Evolutionary conservation across 2,113 vertebrate species (phyloP), one percentile per base, ranked within the genome.

Genomic region (Gallinago jamesoni): DNA sequence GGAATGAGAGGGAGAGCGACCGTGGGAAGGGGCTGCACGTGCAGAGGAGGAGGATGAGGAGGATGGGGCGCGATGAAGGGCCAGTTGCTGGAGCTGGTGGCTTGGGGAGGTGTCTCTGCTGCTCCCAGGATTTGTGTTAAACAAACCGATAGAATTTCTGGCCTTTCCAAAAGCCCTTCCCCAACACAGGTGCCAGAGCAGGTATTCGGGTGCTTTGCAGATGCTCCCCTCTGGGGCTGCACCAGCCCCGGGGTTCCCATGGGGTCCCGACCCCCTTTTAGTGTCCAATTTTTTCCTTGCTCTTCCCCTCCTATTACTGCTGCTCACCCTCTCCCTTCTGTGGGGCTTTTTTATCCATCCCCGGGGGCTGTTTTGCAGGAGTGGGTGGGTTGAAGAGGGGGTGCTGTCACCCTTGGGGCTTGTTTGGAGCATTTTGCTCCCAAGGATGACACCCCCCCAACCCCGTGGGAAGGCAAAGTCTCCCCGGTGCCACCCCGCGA

Each of bases 191-290:
- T 41, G 37, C 37, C 24, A 15, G 50, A 2, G 45, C 37, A 39
- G 68, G 21, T 18, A 17, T 66, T 21, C 7, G 59, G 50, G 52
- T 8, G 6, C 48, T 50, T 39, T 6, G 33, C 31, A 20, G 50
- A 5, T 1, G 1, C 43, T 9, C 19, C 55, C n/a, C 22, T 20
- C 30, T 3, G 17, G 64, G 79, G 79, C 63, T 10, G 50, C 21
- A 22, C 57, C 1, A 1, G 13, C 27, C 73, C 47, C 1, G 2
- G 64, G 27, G 23, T 55, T 63, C 43, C 5, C 1, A 10, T 21
- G 41, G 41, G 25, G 7, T 56, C 30, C 25, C 1, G 4, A 62
- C 31, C 19, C 23, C 1, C 0, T 22, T 52, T 45, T 23, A 22
- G 7, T 4, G 24, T n/a, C 64, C 17, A 6, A 4, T 25, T 45